Percentiles rank a stretch among this genome's conserved stretches.
These are phyloP conservation scores for Leucophora obtusa DNA, from an alignment of 2,888 invertebrate genomes.

Conservation along the genomic window DNA sequence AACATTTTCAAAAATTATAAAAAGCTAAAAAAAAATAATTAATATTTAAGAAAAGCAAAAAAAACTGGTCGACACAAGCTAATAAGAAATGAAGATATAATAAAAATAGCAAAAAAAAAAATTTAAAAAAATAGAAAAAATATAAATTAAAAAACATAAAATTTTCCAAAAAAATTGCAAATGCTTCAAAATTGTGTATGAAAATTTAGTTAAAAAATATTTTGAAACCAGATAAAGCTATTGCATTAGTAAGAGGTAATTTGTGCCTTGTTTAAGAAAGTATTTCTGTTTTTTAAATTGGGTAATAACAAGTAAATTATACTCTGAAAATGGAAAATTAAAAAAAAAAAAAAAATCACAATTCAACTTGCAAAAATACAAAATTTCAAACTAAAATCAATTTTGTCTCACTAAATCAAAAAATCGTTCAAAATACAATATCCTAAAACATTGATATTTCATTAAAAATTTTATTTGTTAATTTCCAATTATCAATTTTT, in stretches of 20 bases:
- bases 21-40: constrained; percentile 13
- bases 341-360: constrained; percentile 38
- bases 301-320: not conserved
- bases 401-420: not conserved
- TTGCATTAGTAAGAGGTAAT: constrained; percentile 25
- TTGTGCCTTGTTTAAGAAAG: constrained; percentile 45
- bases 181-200: not conserved
- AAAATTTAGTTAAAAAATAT: constrained; percentile 24
- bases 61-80: constrained; percentile 35
- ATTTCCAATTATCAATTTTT: constrained; percentile 23
- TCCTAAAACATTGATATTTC: not conserved
- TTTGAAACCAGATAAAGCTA: constrained; percentile 28
- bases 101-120: constrained; percentile 19
- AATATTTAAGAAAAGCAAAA: constrained; percentile 35
- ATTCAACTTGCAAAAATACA: not conserved
- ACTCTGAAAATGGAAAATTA: constrained; percentile 33
- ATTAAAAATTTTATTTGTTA: not conserved
- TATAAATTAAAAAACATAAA: constrained; percentile 17
- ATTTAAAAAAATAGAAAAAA: constrained; percentile 24
- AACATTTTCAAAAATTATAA: constrained; percentile 7
- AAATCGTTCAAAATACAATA: not conserved
- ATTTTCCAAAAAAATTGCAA: constrained; percentile 32
- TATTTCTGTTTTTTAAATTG: constrained; percentile 8
- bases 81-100: constrained; percentile 19
- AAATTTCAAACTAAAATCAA: constrained; percentile 1